These are phyloP conservation scores for Cristatella mucedo DNA, from an alignment of 2,888 invertebrate genomes.

Conservation along the genomic window DNA sequence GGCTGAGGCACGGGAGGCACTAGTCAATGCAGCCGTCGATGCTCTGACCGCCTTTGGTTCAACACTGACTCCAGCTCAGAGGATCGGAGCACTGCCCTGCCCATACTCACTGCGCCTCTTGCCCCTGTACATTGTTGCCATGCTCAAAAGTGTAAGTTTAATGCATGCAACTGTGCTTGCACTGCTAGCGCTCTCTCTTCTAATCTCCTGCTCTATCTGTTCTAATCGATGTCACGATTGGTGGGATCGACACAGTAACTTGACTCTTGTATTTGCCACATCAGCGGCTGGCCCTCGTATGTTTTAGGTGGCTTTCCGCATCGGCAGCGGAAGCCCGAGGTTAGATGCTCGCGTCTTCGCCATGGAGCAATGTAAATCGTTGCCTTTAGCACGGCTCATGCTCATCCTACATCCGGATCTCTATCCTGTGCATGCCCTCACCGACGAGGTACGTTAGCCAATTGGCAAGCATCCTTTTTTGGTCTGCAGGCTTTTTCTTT, in stretches of 20 bases:
- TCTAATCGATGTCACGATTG: too few relatives aligned
- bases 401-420: constrained; percentile 77
- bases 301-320: constrained; percentile 65
- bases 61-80: constrained; percentile 41
- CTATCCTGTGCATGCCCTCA: constrained; percentile 65
- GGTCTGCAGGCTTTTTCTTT: neutral
- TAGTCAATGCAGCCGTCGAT: constrained; percentile 86
- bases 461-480: neutral
- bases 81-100: constrained; percentile 51
- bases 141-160: constrained; percentile 62
- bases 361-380: constrained; percentile 78
- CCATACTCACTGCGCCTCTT: constrained; percentile 62
- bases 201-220: neutral
- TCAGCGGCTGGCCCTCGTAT: too few relatives aligned
- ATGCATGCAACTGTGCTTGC: neutral
- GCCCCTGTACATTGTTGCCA: constrained; percentile 70
- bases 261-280: too few relatives aligned
- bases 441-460: constrained; percentile 39
- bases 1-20: constrained; percentile 83
- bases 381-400: constrained; percentile 63
- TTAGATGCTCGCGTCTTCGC: constrained; percentile 81
- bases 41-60: constrained; percentile 59
- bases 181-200: neutral
- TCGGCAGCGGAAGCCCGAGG: constrained; percentile 61
- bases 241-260: too few relatives aligned